Conservation (phyloP, 2,888 invertebrate species). For the Philaethria dido region DNA sequence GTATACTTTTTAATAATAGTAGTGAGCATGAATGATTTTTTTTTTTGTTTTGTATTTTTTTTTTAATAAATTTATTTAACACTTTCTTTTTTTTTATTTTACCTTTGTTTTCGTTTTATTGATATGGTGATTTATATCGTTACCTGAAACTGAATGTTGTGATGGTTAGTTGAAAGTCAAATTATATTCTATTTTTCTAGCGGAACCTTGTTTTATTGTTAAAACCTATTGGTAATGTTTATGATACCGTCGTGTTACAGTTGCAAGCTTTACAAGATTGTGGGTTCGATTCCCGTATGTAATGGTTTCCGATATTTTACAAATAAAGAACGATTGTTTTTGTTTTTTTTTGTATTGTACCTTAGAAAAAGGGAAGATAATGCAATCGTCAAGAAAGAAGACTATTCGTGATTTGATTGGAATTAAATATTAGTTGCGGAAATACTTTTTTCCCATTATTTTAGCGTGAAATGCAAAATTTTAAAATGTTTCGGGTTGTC, state of each 20-base stretch:
- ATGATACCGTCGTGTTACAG: background rate
- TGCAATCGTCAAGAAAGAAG: too few relatives aligned
- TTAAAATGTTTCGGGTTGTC: too few relatives aligned
- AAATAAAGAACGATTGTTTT: too few relatives aligned
- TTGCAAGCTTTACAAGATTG: background rate
- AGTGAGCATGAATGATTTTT: conserved; percentile 71
- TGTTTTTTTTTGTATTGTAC: too few relatives aligned
- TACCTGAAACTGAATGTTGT: conserved; percentile 66
- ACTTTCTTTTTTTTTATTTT: conserved; percentile 60
- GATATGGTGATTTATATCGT: conserved; percentile 41
- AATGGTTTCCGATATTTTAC: too few relatives aligned
- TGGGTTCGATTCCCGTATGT: background rate
- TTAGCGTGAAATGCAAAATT: too few relatives aligned
- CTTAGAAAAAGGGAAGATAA: too few relatives aligned
- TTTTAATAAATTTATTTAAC: conserved; percentile 80
- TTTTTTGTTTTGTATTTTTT: conserved; percentile 74
- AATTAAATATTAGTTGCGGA: too few relatives aligned
- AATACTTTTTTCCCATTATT: too few relatives aligned
- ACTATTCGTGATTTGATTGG: too few relatives aligned
- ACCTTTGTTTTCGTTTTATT: conserved; percentile 47
- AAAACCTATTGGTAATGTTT: background rate
- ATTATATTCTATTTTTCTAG: conserved; percentile 80
- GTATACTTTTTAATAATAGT: conserved; percentile 58
- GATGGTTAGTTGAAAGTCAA: conserved; percentile 65
- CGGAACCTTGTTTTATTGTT: conserved; percentile 37